Conservation (phyloP, 2,888 invertebrate genomes). For the Bembecia ichneumoniformis region DNA sequence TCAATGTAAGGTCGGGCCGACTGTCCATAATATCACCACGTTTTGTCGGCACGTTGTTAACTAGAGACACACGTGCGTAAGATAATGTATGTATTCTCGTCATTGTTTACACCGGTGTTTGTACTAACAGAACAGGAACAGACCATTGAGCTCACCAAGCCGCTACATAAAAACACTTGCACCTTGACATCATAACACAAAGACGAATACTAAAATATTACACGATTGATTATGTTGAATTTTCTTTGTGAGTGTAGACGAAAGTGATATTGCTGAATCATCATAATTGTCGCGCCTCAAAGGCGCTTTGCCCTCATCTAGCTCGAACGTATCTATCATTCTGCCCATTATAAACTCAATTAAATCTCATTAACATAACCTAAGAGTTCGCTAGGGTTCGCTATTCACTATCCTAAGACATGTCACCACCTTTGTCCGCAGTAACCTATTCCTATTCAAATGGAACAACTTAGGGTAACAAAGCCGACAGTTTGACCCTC, state of each 20-base stretch:
- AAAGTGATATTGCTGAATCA: constrained; percentile 31
- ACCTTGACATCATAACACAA: no score
- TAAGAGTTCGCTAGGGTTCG: constrained; percentile 34
- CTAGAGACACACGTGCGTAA: constrained; percentile 33
- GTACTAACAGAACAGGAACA: constrained; percentile 30
- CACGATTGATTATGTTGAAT: no score
- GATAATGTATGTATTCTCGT: constrained; percentile 26
- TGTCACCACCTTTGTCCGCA: constrained; percentile 68
- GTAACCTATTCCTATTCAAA: constrained; percentile 59
- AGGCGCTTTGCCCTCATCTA: constrained; percentile 22
- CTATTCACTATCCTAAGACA: constrained; percentile 45
- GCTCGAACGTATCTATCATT: constrained; percentile 45
- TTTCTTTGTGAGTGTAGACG: no score
- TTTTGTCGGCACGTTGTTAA: constrained; percentile 32
- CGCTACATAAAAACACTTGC: background rate
- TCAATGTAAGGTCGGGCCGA: no score
- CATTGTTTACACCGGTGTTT: constrained; percentile 18
- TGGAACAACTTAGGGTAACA: constrained; percentile 61
- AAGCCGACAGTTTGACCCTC: constrained; percentile 64
- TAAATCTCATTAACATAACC: constrained; percentile 70
- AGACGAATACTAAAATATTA: no score
- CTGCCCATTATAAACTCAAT: constrained; percentile 69
- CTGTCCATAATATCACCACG: no score
- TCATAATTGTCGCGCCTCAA: constrained; percentile 57
- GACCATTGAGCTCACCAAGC: constrained; percentile 3